phyloP scores from a whole-genome alignment of 2,113 vertebrate genomes.

The Porphyrio hochstetteri region DNA sequence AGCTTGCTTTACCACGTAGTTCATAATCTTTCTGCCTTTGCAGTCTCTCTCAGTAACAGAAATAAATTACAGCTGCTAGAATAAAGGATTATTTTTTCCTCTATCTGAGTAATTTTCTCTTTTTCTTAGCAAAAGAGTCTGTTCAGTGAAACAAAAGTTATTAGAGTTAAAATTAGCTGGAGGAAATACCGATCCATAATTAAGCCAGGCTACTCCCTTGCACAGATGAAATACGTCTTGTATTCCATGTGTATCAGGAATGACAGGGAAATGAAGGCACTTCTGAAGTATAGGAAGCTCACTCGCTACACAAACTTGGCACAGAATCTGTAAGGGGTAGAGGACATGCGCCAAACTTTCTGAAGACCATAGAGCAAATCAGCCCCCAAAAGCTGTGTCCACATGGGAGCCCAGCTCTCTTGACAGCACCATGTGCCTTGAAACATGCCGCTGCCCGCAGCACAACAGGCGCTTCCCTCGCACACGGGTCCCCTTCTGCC shows the following conservation, averaged over 20 bases:
- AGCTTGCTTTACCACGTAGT: background rate
- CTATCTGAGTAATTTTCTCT: background rate
- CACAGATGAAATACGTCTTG: background rate
- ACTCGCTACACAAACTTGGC: background rate
- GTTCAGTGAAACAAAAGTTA: conserved; percentile 1
- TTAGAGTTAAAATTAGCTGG: conserved; percentile 14
- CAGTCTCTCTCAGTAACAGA: background rate
- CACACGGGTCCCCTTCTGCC: background rate
- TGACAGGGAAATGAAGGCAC: background rate
- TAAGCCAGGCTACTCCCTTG: background rate
- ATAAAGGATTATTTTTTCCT: background rate
- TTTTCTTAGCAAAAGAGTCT: background rate
- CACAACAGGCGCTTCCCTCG: accelerated
- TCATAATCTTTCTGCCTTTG: conserved; percentile 1
- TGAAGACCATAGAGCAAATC: background rate
- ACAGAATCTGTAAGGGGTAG: background rate
- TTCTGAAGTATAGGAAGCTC: background rate
- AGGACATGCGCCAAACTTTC: background rate
- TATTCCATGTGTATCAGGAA: background rate
- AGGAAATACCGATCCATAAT: conserved; percentile 5
- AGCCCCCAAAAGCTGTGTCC: background rate
- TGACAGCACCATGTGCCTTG: background rate
- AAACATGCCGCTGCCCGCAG: background rate
- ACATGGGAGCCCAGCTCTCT: background rate
- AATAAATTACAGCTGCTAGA: background rate